Conservation (phyloP, 2,113 vertebrate genomes). For the Alethe castanea region DNA sequence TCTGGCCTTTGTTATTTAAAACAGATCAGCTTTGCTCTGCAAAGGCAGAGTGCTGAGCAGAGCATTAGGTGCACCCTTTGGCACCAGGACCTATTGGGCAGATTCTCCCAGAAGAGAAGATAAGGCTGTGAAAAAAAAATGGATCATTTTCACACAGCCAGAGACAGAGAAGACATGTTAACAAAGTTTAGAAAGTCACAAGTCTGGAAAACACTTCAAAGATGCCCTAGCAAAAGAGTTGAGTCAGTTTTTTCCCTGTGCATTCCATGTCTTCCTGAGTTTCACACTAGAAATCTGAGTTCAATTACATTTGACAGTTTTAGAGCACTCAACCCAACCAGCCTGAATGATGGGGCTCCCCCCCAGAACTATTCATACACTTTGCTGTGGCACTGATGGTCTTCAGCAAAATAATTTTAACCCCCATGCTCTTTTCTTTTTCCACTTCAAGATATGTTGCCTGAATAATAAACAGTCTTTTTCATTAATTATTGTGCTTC, state of each 20-base stretch:
- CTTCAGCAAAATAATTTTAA: neutral
- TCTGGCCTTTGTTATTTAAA: neutral
- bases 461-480: conserved; percentile 29
- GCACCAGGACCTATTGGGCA: neutral
- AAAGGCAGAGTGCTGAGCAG: neutral
- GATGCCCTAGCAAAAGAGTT: neutral
- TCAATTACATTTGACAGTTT: neutral
- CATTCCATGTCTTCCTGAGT: neutral
- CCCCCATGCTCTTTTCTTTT: neutral
- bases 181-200: neutral
- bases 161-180: neutral
- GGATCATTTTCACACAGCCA: neutral
- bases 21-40: neutral
- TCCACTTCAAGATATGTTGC: neutral
- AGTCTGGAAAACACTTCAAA: neutral
- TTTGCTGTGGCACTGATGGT: neutral
- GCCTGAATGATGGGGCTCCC: neutral
- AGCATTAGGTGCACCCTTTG: neutral
- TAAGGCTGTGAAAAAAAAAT: neutral
- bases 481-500: conserved; percentile 44
- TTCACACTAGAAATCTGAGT: neutral
- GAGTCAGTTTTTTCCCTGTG: neutral
- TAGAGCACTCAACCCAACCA: neutral
- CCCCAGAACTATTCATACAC: neutral
- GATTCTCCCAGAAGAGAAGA: neutral